Evolutionary conservation across 2,113 vertebrate genomes (phyloP).

Genomic region (Elaphurus davidianus): DNA sequence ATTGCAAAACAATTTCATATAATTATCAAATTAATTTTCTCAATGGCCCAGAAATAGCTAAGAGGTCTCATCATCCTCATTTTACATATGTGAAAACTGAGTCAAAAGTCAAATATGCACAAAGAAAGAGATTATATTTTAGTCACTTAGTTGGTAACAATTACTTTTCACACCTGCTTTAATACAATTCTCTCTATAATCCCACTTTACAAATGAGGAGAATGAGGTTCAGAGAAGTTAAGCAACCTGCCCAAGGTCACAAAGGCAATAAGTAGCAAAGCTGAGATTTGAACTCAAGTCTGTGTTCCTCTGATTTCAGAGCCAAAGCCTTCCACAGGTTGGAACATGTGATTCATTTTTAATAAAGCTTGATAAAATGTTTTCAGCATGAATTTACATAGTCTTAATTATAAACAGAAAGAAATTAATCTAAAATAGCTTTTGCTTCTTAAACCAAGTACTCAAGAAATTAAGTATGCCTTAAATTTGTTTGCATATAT

Average conservation of each 20-base stretch:
- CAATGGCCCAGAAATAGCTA: background rate
- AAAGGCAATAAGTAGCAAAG: background rate
- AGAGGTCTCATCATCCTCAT: background rate
- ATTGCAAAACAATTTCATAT: background rate
- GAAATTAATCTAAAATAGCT: background rate
- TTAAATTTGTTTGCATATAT: background rate
- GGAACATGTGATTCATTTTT: background rate
- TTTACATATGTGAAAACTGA: background rate
- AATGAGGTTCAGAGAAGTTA: background rate
- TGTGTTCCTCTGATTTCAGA: background rate
- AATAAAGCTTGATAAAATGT: background rate
- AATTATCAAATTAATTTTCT: conserved; percentile 2
- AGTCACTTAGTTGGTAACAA: background rate
- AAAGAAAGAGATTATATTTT: background rate
- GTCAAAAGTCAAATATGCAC: background rate
- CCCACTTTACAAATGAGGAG: background rate
- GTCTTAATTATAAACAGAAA: background rate
- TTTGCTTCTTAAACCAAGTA: background rate
- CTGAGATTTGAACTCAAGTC: background rate
- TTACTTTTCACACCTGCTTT: background rate
- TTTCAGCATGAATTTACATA: background rate
- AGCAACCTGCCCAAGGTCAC: background rate
- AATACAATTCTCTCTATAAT: background rate
- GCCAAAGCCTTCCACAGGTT: background rate
- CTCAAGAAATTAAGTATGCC: background rate